Evolutionary conservation across 1,140 invertebrate genomes (phyloP), one percentile per base, ranked within the genome.

Genomic region (Arion vulgaris): DNA sequence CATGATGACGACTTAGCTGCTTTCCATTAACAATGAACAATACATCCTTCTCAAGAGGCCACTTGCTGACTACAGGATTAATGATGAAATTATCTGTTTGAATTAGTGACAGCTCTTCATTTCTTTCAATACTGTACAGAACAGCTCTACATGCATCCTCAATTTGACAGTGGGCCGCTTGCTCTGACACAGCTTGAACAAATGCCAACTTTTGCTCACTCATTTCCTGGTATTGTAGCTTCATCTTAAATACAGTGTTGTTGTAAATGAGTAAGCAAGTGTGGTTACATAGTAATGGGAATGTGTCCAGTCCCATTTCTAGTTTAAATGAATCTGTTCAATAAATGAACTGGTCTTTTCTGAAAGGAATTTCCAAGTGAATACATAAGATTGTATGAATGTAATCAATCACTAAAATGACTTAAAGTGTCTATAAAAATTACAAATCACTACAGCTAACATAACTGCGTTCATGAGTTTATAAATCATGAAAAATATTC

Each of bases 61-160:
- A 66, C 28, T 34, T 28, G 62, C 19, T 9, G 19, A 66, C 62
- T 66, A 32, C 62, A 32, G 62, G 62, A 28, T 66, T 32, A 66
- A 66, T 66, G 62, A 66, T 34, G 32, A 66, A 66, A 66, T 66
- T 2, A 13, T 66, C 28, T 66, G 62, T 32, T 17, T 66, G 62
- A 34, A 66, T 28, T 11, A 28, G 62, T 66, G 62, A 66, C 28
- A 66, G 62, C 17, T 28, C n/a, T 66, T 66, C 28, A 5, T 66
- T 28, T 66, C 62, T 66, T 66, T 66, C 62, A 66, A 66, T 66
- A 66, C 9, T 66, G n/a, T 66, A 66, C 17, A 66, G 62, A 66
- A 66, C 4, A 66, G 62, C 62, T 66, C 62, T 23, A 34, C 62
- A 66, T 2, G 32, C 62, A 66, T 66, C 62, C 32, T 66, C 62